These are phyloP conservation scores for Salminus brasiliensis DNA, from an alignment of 2,113 vertebrate species.

Conservation along the genomic window DNA sequence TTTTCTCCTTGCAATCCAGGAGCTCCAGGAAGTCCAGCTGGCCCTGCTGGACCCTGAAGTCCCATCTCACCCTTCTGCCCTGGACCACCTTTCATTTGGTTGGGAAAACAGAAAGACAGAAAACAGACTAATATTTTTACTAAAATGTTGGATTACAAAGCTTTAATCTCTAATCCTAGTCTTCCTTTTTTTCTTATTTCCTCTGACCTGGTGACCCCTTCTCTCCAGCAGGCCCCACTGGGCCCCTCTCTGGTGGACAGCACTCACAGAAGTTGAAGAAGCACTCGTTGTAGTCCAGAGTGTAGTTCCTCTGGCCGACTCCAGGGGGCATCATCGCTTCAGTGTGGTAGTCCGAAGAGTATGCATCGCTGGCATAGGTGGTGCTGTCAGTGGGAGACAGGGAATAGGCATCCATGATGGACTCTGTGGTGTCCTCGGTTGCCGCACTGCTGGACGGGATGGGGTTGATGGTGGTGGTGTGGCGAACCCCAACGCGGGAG, in stretches of 20 bases:
- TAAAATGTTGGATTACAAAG: background rate
- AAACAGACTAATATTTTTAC: slow-evolving; percentile 29
- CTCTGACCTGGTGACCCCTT: slow-evolving; percentile 81
- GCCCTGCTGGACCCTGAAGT: slow-evolving; percentile 70
- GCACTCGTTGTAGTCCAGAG: slow-evolving; percentile 82
- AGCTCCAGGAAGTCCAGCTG: slow-evolving; percentile 77
- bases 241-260: slow-evolving; percentile 78
- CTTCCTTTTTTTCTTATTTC: slow-evolving; percentile 16
- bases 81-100: slow-evolving; percentile 76
- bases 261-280: slow-evolving; percentile 93
- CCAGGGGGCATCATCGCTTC: slow-evolving; percentile 73
- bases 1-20: slow-evolving; percentile 83
- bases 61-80: slow-evolving; percentile 83
- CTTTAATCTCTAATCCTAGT: slow-evolving; percentile 5
- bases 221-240: slow-evolving; percentile 77
- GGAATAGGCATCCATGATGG: slow-evolving; percentile 65
- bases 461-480: slow-evolving; percentile 59
- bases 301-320: slow-evolving; percentile 76
- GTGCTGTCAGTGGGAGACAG: slow-evolving; percentile 64
- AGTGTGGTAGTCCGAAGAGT: slow-evolving; percentile 66
- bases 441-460: slow-evolving; percentile 53
- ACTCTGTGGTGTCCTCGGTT: slow-evolving; percentile 66
- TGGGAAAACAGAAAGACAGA: background rate
- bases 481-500: slow-evolving; percentile 31
- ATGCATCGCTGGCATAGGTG: slow-evolving; percentile 55